Percentiles rank a stretch among this genome's conserved stretches.
Evolutionary conservation across 2,113 vertebrate species (phyloP).

Genomic region (Menidia beryllina): DNA sequence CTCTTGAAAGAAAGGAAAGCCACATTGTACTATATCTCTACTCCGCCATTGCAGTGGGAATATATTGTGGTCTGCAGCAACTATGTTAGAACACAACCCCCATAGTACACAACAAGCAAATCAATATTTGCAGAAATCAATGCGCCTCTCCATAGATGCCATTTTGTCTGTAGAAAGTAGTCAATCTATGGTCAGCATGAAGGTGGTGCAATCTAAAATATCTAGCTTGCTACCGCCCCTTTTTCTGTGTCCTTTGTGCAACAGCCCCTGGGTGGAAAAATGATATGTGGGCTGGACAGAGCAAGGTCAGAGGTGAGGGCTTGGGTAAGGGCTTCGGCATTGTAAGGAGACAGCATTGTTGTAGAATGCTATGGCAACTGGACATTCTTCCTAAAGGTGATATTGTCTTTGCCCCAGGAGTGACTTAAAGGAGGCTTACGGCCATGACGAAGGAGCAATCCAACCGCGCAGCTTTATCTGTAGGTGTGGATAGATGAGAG

Average conservation of each 20-base stretch:
- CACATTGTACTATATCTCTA: too few species aligned
- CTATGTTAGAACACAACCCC: constrained; percentile 58
- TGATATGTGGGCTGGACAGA: constrained; percentile 69
- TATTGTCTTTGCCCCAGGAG: constrained; percentile 74
- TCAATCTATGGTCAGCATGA: constrained; percentile 35
- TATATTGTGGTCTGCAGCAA: constrained; percentile 23
- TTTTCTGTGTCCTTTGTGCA: constrained; percentile 58
- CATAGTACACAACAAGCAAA: constrained; percentile 61
- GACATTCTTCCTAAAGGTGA: constrained; percentile 79
- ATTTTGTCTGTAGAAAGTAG: constrained; percentile 72
- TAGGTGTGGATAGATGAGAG: constrained; percentile 75
- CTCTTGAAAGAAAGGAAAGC: not conserved
- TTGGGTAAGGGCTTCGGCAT: constrained; percentile 61
- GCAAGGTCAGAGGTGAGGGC: constrained; percentile 69
- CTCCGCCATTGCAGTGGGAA: constrained; percentile 4
- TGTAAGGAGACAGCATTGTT: constrained; percentile 78
- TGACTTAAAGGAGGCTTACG: constrained; percentile 70
- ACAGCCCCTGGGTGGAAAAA: constrained; percentile 70
- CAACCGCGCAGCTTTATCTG: constrained; percentile 68
- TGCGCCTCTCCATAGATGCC: constrained; percentile 66
- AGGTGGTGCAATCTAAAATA: constrained; percentile 68
- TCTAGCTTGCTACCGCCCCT: constrained; percentile 54
- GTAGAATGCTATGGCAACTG: constrained; percentile 76
- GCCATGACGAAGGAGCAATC: constrained; percentile 64
- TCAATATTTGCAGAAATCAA: constrained; percentile 77